Evolutionary conservation across 2,888 invertebrate genomes (phyloP).

Genomic region (Melanchra persicariae): DNA sequence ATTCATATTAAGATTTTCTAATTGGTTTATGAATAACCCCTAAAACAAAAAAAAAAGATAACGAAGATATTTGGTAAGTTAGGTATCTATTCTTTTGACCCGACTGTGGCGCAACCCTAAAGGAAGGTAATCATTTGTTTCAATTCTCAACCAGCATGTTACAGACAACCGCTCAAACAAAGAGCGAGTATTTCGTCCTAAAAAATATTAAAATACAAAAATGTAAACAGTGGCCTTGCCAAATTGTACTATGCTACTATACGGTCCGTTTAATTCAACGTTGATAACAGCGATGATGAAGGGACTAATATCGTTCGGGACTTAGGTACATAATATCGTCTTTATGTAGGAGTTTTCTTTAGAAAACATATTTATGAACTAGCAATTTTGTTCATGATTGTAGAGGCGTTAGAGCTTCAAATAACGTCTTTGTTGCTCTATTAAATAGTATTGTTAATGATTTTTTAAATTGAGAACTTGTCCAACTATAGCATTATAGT

Average conservation of each 20-base stretch:
- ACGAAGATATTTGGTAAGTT: too few species aligned
- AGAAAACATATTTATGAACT: too few species aligned
- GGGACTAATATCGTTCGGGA: conserved; percentile 50
- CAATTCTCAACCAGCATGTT: conserved; percentile 46
- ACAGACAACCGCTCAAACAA: conserved; percentile 46
- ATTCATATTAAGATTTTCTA: too few species aligned
- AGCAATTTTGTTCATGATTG: not conserved
- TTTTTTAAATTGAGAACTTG: too few species aligned
- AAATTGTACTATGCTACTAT: conserved; percentile 79
- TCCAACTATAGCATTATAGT: too few species aligned
- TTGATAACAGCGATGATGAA: conserved; percentile 48
- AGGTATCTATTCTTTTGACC: not conserved
- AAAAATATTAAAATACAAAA: conserved; percentile 68
- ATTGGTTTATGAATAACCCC: too few species aligned
- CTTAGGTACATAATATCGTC: conserved; percentile 20
- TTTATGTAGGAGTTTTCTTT: conserved; percentile 27
- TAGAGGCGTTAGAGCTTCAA: not conserved
- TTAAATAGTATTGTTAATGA: not conserved
- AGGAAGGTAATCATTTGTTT: not conserved
- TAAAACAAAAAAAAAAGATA: too few species aligned
- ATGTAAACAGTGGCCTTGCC: conserved; percentile 79
- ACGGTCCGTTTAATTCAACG: conserved; percentile 53
- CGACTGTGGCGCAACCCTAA: not conserved
- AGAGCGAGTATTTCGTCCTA: conserved; percentile 70
- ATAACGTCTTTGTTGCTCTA: not conserved